A percentile compares a stretch with the other conserved stretches of the same genome.
phyloP scores from a whole-genome alignment of 2,888 invertebrate genomes.

The Tiphia femorata region DNA sequence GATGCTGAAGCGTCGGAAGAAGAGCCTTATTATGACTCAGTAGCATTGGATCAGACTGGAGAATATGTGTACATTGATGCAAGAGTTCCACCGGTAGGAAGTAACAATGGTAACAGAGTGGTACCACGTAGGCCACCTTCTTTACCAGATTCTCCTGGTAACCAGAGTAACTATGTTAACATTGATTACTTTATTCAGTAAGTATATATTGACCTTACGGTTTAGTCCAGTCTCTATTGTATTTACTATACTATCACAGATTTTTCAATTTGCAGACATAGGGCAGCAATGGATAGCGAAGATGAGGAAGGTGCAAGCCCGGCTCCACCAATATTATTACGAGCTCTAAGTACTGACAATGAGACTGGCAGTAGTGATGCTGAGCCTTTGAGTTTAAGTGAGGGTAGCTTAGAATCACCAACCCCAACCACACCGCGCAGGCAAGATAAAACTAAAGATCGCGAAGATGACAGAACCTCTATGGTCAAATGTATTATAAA shows the following conservation, averaged over 20 bases:
- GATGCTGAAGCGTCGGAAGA: constrained; percentile 67
- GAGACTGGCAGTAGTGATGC: constrained; percentile 68
- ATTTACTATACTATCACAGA: neutral
- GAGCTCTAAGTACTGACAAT: constrained; percentile 65
- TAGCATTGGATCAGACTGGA: constrained; percentile 72
- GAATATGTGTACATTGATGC: constrained; percentile 84
- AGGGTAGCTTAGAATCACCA: constrained; percentile 66
- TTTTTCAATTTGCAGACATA: constrained; percentile 58
- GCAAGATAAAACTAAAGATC: constrained; percentile 72
- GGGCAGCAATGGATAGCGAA: constrained; percentile 66
- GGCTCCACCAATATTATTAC: constrained; percentile 63
- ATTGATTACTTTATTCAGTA: constrained; percentile 92
- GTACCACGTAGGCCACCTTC: constrained; percentile 68
- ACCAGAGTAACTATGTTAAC: constrained; percentile 90
- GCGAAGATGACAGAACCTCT: constrained; percentile 83
- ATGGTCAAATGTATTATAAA: constrained; percentile 91
- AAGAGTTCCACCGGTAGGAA: constrained; percentile 69
- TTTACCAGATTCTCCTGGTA: constrained; percentile 82
- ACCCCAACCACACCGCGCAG: constrained; percentile 65
- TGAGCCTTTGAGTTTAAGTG: constrained; percentile 65
- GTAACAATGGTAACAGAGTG: constrained; percentile 55
- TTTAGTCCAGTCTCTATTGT: too few species aligned
- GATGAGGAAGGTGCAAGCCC: constrained; percentile 66
- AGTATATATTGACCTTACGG: constrained; percentile 55
- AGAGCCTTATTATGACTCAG: constrained; percentile 73